phyloP scores from a whole-genome alignment of 2,113 vertebrate genomes.

The Galeopterus variegatus region DNA sequence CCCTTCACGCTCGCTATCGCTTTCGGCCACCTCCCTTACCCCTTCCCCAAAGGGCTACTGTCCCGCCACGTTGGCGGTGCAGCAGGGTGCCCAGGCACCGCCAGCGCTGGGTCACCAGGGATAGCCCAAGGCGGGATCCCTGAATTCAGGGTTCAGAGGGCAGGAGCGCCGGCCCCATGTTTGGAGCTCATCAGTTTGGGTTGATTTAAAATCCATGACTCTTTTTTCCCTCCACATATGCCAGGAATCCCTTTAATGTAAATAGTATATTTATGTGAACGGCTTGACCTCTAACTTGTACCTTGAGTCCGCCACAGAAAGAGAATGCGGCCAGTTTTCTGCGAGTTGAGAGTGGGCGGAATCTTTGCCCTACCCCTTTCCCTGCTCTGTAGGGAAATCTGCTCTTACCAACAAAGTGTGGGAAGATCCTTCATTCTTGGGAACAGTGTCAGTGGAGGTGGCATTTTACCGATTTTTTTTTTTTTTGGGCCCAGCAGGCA shows the following conservation, averaged over 20 bases:
- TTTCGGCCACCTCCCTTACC: neutral
- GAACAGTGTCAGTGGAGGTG: neutral
- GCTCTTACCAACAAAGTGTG: neutral
- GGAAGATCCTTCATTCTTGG: neutral
- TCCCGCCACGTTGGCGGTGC: no score
- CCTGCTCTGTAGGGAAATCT: neutral
- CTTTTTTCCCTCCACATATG: neutral
- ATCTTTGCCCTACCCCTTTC: neutral
- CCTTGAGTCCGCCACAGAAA: neutral
- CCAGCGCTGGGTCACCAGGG: neutral
- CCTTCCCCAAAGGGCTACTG: neutral
- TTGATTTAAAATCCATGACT: neutral
- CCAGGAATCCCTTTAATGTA: neutral
- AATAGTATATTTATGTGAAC: neutral
- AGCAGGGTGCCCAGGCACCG: neutral
- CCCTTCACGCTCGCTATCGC: accelerated
- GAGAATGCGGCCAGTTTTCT: neutral
- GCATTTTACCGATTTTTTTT: neutral
- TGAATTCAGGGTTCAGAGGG: neutral
- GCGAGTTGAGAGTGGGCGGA: neutral
- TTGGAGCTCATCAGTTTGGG: neutral
- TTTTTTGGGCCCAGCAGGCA: no score
- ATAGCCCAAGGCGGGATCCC: neutral
- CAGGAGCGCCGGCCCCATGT: neutral
- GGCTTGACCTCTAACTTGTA: slow-evolving; percentile 59